A percentile compares a stretch with the other conserved stretches of the same genome.
These are phyloP conservation scores for Drosophila affinis DNA, from an alignment of 2,888 invertebrate genomes.

Conservation along the genomic window DNA sequence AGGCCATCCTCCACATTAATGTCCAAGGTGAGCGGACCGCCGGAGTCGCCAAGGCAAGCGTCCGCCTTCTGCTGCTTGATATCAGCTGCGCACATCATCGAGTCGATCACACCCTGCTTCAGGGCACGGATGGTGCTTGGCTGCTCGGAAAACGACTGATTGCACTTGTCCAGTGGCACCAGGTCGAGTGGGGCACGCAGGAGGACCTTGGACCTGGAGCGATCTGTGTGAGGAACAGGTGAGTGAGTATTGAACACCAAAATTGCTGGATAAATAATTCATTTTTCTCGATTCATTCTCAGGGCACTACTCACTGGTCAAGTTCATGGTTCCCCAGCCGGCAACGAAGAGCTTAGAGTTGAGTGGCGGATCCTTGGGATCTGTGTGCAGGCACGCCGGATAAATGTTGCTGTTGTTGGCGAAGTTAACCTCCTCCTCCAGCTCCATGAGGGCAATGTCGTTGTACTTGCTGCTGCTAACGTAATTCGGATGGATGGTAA, in stretches of 20 bases:
- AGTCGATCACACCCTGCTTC: conserved; percentile 56
- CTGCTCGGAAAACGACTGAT: conserved; percentile 47
- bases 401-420: conserved; percentile 36
- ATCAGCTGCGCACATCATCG: conserved; percentile 74
- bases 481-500: conserved; percentile 72
- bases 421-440: conserved; percentile 49
- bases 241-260: background rate
- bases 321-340: conserved; percentile 80
- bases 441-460: conserved; percentile 76
- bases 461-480: conserved; percentile 67
- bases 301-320: conserved; percentile 60
- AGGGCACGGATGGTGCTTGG: conserved; percentile 45
- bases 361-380: conserved; percentile 62
- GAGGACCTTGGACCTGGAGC: conserved; percentile 57
- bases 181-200: conserved; percentile 70
- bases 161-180: conserved; percentile 62
- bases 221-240: conserved; percentile 31
- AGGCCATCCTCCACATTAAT: conserved; percentile 10
- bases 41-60: conserved; percentile 38
- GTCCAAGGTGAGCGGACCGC: conserved; percentile 27
- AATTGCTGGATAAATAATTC: background rate
- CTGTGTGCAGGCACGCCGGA: conserved; percentile 73
- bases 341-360: conserved; percentile 64
- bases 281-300: background rate
- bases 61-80: conserved; percentile 14